A percentile compares a stretch with the other conserved stretches of the same genome.
Conservation (phyloP, 2,797 vertebrate species). For the Melanotaenia maccullochi region DNA sequence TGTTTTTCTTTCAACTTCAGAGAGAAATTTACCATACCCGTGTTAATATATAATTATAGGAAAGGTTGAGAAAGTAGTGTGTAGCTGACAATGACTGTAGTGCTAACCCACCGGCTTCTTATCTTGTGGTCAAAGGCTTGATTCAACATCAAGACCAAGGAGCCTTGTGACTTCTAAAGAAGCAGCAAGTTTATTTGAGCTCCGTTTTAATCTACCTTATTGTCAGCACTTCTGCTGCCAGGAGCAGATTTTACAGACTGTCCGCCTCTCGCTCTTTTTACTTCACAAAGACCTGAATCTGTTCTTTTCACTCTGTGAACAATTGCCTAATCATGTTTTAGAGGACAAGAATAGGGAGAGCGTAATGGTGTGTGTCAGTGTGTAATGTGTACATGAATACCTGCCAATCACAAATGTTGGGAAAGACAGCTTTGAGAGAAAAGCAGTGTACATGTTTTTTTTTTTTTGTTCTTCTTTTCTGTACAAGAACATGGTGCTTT, state of each 20-base stretch:
- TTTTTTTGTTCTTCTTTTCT: background rate
- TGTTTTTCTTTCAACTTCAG: background rate
- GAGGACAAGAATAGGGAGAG: constrained; percentile 33
- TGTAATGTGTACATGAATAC: constrained; percentile 25
- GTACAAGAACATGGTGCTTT: background rate
- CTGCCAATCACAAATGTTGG: constrained; percentile 49
- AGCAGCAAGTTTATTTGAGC: constrained; percentile 44
- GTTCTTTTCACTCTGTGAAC: constrained; percentile 65
- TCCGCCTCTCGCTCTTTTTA: constrained; percentile 45
- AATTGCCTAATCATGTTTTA: constrained; percentile 57
- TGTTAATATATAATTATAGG: background rate
- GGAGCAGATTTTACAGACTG: constrained; percentile 57
- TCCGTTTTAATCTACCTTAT: constrained; percentile 50
- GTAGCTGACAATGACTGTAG: constrained; percentile 7
- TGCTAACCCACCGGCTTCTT: constrained; percentile 5
- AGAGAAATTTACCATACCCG: background rate
- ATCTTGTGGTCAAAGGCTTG: constrained; percentile 20
- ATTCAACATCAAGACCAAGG: constrained; percentile 5
- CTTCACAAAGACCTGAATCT: constrained; percentile 55
- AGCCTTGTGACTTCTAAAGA: constrained; percentile 44
- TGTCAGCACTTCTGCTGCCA: constrained; percentile 61
- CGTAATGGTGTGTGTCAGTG: constrained; percentile 32
- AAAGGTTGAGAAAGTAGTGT: background rate
- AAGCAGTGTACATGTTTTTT: background rate
- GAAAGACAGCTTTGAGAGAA: constrained; percentile 14